Base-by-base conservation (phyloP, 2,113 vertebrate species). In the Oreochromis spilurus region DNA sequence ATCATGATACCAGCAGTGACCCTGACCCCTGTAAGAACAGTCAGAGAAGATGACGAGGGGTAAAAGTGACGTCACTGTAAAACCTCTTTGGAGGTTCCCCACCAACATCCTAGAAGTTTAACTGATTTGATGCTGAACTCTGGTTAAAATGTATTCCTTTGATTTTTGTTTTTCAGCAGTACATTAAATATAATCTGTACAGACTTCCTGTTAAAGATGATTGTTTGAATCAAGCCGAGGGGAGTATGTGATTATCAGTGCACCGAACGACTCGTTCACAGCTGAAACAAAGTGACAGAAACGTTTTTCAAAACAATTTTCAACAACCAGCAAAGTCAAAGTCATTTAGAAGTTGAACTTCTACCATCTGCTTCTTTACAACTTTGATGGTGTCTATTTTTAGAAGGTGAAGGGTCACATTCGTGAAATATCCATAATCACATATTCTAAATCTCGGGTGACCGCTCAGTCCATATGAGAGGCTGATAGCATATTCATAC, bases 401-500 rank as follows among this genome's bases (percentile, higher is more conserved):
- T 54, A 89, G 84, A 91, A 92, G 95, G 94, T 94, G 89, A 95
- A 91, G 89, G 95, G 95, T 95, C 95, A 94, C 62, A 29, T 91
- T 90, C 57, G 55, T 75, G 79, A 92, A 94, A 94, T 95, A 94
- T 93, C 92, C 93, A 94, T 94, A 93, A 93, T 95, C 93, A 82
- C 89, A 91, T 89, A 88, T 89, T 90, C 90, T 78, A 89, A 92
- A 90, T 86, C 93, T 92, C 94, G 54, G 4, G 55, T 90, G 92
- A 80, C 81, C 70, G 54, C 80, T 82, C 78, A 67, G 70, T 87
- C 89, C 92, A 77, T 86, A 83, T 82, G 91, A 93, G 89, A 88
- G 88, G 79, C 89, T 90, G 88, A 93, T 94, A 84, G 92, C 93
- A 93, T 95, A 95, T 95, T 95, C 93, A 95, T 95, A 52, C 87